Percentiles rank a stretch among this genome's conserved stretches.
Conservation (phyloP, 2,888 invertebrate species). For the Automeris io region DNA sequence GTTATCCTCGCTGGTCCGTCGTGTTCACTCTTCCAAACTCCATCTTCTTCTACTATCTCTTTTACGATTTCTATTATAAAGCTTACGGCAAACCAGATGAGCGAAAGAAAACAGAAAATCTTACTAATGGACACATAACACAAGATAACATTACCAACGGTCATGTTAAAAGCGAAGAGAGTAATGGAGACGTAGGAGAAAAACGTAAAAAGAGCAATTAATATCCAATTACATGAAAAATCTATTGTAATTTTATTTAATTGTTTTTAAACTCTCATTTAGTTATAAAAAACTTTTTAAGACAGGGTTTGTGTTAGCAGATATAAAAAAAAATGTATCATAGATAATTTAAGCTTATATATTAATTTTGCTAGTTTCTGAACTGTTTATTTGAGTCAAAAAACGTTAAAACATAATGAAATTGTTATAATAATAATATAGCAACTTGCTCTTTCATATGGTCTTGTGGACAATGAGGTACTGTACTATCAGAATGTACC, state of each 20-base stretch:
- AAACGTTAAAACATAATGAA: neutral
- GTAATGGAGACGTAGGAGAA: neutral
- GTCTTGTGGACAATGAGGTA: no score
- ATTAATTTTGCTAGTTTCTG: neutral
- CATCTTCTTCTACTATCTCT: conserved; percentile 94
- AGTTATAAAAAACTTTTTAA: no score
- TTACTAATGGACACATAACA: conserved; percentile 30
- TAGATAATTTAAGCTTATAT: neutral
- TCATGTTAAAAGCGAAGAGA: conserved; percentile 1
- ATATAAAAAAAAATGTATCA: neutral
- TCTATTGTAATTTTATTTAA: no score
- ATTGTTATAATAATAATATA: no score
- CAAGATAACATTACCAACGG: conserved; percentile 21
- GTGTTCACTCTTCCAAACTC: conserved; percentile 92
- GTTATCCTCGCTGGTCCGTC: conserved; percentile 90
- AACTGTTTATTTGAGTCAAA: neutral
- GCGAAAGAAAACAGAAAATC: conserved; percentile 27
- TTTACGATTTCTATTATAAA: conserved; percentile 93
- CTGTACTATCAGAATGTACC: no score
- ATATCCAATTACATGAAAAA: no score
- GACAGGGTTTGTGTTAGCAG: no score
- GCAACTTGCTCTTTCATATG: no score
- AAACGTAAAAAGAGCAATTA: neutral
- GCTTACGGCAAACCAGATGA: conserved; percentile 76
- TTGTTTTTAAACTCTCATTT: no score